Evolutionary conservation across 2,888 invertebrate genomes (phyloP), one percentile per base, ranked within the genome.

Genomic region (Apamea monoglypha): DNA sequence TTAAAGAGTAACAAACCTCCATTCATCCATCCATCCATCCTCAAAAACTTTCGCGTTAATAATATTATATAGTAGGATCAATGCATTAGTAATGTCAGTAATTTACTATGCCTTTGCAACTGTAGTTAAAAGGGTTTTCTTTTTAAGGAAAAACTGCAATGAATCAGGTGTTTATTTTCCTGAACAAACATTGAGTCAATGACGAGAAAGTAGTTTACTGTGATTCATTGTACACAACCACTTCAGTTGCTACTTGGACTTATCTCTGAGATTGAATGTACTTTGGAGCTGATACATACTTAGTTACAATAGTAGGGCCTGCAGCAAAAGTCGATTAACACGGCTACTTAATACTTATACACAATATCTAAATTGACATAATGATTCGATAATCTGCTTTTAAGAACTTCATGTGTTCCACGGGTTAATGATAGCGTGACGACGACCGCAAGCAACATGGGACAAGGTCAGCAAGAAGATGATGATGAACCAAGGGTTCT

Each of bases 161-260:
- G 71, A 85, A 63, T 82, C 76, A 67, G 64, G 36, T 79, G 76
- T 79, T 75, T 59, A 76, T 81, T 85, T 82, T 72, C 76, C 74
- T 78, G 10, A 69, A 76, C 71, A 56, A 44, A 29, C 47, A 36
- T 56, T 71, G 78, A 85, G 53, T 85, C 82, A 85, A 82, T 77
- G 63, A 50, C 47, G 76, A 77, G 82, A 85, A 85, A 85, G 79
- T 71, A 74, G 50, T 74, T 47, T 76, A 64, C 71, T 59, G 36
- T 75, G 86, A 85, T 77, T 85, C 79, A 85, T 77, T 72, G 47
- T 74, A 71, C 47, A 74, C 71, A 68, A 74, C 72, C 78, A 73
- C 76, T 85, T 75, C 18, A 66, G 63, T 75, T 63, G 47, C 66
- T 77, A 75, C 72, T 79, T 36, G 18, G 14, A 36, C 50, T 79